phyloP scores from a whole-genome alignment of 1,140 invertebrate species.

The Polyergus mexicanus region DNA sequence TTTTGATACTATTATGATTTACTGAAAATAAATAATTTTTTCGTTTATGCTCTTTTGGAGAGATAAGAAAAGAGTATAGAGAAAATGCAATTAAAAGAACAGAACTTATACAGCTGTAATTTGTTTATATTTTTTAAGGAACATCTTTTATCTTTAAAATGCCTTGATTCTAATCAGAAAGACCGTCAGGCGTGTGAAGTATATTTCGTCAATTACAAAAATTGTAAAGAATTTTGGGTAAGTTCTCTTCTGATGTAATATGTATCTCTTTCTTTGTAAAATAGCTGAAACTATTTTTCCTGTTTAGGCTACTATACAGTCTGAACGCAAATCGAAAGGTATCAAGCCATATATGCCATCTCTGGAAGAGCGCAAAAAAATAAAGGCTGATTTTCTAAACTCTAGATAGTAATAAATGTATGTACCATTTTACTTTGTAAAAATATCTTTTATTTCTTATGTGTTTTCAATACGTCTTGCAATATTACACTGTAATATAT shows the following conservation, averaged over 20 bases:
- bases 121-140: slow-evolving; percentile 59
- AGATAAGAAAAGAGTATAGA: neutral
- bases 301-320: slow-evolving; percentile 63
- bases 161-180: slow-evolving; percentile 64
- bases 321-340: slow-evolving; percentile 41
- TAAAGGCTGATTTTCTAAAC: slow-evolving; percentile 73
- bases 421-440: slow-evolving; percentile 21
- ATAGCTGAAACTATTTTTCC: slow-evolving; percentile 7
- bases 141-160: slow-evolving; percentile 54
- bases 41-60: no score
- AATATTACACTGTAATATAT: slow-evolving; percentile 31
- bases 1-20: neutral
- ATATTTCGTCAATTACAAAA: slow-evolving; percentile 73
- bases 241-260: slow-evolving; percentile 23
- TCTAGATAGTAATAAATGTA: neutral
- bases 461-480: neutral
- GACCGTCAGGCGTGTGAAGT: slow-evolving; percentile 36
- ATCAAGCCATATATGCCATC: slow-evolving; percentile 75
- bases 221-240: slow-evolving; percentile 77
- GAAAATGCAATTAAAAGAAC: neutral
- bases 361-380: slow-evolving; percentile 75
- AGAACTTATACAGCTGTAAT: neutral
- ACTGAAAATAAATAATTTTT: no score
- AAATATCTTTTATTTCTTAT: slow-evolving; percentile 52
- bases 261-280: neutral